phyloP scores from a whole-genome alignment of 2,888 invertebrate genomes.

The Philhelius pedissequus region DNA sequence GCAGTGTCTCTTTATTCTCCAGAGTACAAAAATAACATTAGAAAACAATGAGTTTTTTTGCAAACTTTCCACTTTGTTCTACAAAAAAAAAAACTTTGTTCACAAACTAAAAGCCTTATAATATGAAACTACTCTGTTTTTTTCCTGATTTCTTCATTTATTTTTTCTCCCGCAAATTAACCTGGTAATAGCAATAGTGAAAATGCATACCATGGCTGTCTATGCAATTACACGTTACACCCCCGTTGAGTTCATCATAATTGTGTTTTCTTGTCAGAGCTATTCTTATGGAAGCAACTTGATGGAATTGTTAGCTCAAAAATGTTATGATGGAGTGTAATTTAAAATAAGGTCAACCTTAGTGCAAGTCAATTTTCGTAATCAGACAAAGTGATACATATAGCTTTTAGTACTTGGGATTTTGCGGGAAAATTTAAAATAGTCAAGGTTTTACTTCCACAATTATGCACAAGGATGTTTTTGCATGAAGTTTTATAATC shows the following conservation, averaged over 20 bases:
- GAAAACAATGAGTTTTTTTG: neutral
- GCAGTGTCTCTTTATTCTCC: slow-evolving; percentile 8
- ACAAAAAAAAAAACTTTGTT: neutral
- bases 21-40: slow-evolving; percentile 10
- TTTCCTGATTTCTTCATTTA: neutral
- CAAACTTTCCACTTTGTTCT: slow-evolving; percentile 12
- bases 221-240: slow-evolving; percentile 16
- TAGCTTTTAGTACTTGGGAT: too few relatives aligned
- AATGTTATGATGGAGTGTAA: neutral
- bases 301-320: slow-evolving; percentile 9
- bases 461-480: too few relatives aligned
- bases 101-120: slow-evolving; percentile 13
- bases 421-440: too few relatives aligned
- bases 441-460: too few relatives aligned
- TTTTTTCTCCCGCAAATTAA: slow-evolving; percentile 20
- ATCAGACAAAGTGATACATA: neutral
- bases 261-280: slow-evolving; percentile 44
- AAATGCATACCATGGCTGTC: neutral
- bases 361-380: neutral
- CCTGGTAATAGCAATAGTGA: neutral
- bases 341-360: neutral
- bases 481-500: too few relatives aligned
- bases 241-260: slow-evolving; percentile 31
- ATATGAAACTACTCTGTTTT: slow-evolving; percentile 15
- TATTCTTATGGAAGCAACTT: slow-evolving; percentile 14